Base-by-base conservation (phyloP, 1,140 invertebrate species). In the Drosophila willistoni region DNA sequence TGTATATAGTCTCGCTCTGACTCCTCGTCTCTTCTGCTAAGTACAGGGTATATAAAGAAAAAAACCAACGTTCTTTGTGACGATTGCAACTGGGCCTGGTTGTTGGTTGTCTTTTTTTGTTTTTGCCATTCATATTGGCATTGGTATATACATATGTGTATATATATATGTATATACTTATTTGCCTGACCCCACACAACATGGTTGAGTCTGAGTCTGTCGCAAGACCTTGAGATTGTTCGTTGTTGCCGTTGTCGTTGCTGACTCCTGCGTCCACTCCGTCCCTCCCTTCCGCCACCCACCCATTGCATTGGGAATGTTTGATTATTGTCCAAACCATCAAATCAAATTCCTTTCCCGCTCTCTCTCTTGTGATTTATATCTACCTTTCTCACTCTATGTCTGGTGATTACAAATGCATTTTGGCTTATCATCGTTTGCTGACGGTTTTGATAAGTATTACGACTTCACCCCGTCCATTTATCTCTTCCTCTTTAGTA, bases 101-200 rank as follows among this genome's bases (percentile, higher is more conserved):
- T 69, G 66, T 76, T 76, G 59, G 59, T 76, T 17, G 6, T 7
- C 29, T 29, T 29, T 29, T 7, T 29, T 29, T 29, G 6, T 25
- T 56, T 76, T 60, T 76, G 73, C 73, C 73, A 76, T 67, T 78
- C 70, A 81, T 54, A 74, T 51, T 51, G 69, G 39, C 63, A 64
- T 44, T 62, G 29, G 47, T 14, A 42, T 34, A 14, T 44, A 3
- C n/a, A 59, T 67, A 29, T 29, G 3, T 29, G 6, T 6, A 29
- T 17, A 1, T 42, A 14, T 6, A 14, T 42, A 12, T 17, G 54
- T 67, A 25, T 71, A 69, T 62, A 65, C 22, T 25, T 64, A 69
- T 87, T 79, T 76, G 83, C 79, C 83, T 87, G 82, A 85, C 82
- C 83, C 82, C 82, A 87, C 82, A 87, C 82, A 85, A 85, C 83